phyloP scores from a whole-genome alignment of 2,113 vertebrate genomes.

The Pterophyllum scalare region DNA sequence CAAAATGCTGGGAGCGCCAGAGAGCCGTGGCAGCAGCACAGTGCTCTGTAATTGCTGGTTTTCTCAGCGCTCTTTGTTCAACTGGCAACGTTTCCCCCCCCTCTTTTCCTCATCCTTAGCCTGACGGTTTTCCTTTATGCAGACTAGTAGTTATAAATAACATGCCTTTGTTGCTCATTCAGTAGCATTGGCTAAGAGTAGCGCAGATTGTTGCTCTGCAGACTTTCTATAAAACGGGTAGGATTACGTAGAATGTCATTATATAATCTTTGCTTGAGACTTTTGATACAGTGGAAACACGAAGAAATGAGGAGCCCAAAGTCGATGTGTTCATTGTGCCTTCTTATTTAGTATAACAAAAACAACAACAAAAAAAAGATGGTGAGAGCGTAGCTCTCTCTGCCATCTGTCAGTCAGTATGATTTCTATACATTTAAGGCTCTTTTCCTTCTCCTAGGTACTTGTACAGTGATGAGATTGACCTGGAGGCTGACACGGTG shows the following conservation, averaged over 20 bases:
- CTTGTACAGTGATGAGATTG: slow-evolving; percentile 97
- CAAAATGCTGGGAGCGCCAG: slow-evolving; percentile 47
- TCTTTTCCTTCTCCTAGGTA: slow-evolving; percentile 81
- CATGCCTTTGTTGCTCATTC: slow-evolving; percentile 39
- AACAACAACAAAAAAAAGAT: no score
- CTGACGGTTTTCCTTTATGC: slow-evolving; percentile 41
- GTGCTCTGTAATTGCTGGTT: slow-evolving; percentile 66
- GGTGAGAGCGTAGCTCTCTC: not conserved
- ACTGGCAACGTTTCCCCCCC: not conserved
- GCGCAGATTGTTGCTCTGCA: not conserved
- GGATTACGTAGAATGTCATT: slow-evolving; percentile 1
- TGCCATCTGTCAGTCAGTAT: not conserved
- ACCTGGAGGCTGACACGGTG: slow-evolving; percentile 96
- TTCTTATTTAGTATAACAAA: not conserved
- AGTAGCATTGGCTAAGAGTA: not conserved
- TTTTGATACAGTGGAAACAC: not conserved
- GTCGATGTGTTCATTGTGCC: accelerated
- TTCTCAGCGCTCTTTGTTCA: slow-evolving; percentile 61
- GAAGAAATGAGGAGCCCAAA: not conserved
- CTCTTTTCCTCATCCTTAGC: slow-evolving; percentile 13
- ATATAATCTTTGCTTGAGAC: not conserved
- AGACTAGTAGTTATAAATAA: slow-evolving; percentile 64
- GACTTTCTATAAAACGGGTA: not conserved
- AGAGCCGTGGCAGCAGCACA: slow-evolving; percentile 24
- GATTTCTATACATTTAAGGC: not conserved